Evolutionary conservation across 2,888 invertebrate species (phyloP), one percentile per base, ranked within the genome.

Genomic region (Lepidocyrtinus sp.): DNA sequence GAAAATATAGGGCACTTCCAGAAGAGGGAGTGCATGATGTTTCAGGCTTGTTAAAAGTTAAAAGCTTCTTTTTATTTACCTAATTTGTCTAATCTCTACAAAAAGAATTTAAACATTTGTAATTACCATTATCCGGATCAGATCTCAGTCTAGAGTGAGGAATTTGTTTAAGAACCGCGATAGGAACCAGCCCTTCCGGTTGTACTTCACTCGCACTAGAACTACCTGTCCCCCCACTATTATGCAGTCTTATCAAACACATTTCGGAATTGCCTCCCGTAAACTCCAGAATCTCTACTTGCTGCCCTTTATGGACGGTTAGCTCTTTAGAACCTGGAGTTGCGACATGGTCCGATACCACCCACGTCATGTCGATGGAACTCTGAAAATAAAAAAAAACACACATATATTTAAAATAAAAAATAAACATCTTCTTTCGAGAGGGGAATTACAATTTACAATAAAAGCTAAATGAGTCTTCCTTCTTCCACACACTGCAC

Each of bases 271-370:
- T 93, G 90, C 86, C 92, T 68, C 88, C 87, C 87, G 93, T 93
- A 83, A 92, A 91, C 88, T 97, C 97, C 85, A 97, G 90, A 84
- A 97, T 93, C 89, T 97, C 97, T 83, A 97, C 97, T 90, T 97
- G 97, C 90, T 97, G 97, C 24, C 97, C 97, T 89, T 96, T 96
- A 83, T 91, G 91, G 62, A 98, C 96, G 72, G 93, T 93, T 87
- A 97, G 89, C 89, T 97, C 97, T 75, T 93, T 93, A 64, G 93
- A 90, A 85, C 93, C 93, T 12, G 92, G 90, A 19, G 93, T 91
- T n/a, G 94, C 93, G 25, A 91, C 90, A 89, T 94, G 95, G 89
- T 97, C 97, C 84, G 94, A 94, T 75, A 96, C 92, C 87, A 96
- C 95, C 96, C 96, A 96, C 81, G 95, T 95, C 92, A 95, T 94